Base-by-base conservation (phyloP, 2,888 invertebrate genomes). In the Idaea aversata region DNA sequence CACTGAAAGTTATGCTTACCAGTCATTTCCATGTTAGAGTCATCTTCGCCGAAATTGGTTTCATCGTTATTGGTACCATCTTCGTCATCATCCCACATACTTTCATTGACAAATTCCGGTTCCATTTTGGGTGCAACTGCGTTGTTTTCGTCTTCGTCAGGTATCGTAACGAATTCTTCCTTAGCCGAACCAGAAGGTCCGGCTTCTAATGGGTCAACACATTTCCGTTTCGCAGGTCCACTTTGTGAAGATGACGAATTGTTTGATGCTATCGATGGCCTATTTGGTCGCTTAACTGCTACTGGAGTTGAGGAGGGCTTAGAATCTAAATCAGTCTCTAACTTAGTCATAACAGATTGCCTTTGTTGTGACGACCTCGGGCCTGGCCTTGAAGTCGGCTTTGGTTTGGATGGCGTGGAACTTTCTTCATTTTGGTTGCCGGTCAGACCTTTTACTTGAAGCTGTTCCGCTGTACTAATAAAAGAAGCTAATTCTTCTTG, bases 401-500 rank as follows among this genome's bases (percentile, higher is more conserved):
- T 93, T 93, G 93, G 93, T 92, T 92, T 91, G 82, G 92, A 91
- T 88, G 93, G 92, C 87, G 92, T 91, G 87, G 93, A 92, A 90
- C 91, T 92, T 85, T 93, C 93, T 88, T 93, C 93, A 88, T 92
- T 93, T 80, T 94, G 94, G 93, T 94, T 93, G 87, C 95, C 93
- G 91, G 95, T 95, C 85, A 95, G 88, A 88, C 95, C 95, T 93
- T 95, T 95, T 72, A 95, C 95, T 93, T 95, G 95, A 84, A 95
- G 92, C 80, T 95, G 95, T 92, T 95, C 95, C 85, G 95, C 95
- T 82, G 95, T 95, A 91, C 95, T 95, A 84, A 95, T 95, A 91
- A 95, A 95, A 78, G 95, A 94, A 78, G 95, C 95, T 88, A 95
- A 93, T 72, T 95, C 95, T 88, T 95, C 95, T 90, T 95, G 95